Evolutionary conservation across 2,113 vertebrate species (phyloP), one percentile per base, ranked within the genome.

Genomic region (Vimba vimba): DNA sequence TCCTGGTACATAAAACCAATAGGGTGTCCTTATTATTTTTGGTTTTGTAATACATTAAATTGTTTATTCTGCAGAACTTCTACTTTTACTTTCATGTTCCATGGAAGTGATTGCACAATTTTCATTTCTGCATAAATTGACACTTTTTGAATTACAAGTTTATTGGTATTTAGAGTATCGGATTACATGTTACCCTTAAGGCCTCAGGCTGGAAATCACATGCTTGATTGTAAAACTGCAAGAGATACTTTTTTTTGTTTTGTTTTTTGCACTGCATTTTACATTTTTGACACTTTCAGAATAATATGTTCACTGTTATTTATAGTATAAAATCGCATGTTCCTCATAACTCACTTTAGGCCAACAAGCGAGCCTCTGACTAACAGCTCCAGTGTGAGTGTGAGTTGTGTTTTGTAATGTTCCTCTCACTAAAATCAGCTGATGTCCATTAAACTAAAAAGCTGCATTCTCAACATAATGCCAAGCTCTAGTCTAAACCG

Each of bases 361-460:
- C 39, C 39, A 43, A 71, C 84, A 71, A 85, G 71, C 85, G 7
- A 68, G 47, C 4, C 11, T 50, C 69, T 39, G 87, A 74, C 43
- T 64, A 73, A 89, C 83, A 59, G 30, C 3, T 52, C 39, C 25
- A 27, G 85, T 52, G 55, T 86, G 83, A 27, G 85, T 57, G 55
- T 86, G 83, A 86, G 86, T 83, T 78, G 68, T 88, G 59, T 91
- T 88, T 90, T 84, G 68, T 79, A 87, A 91, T 86, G 21, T 23
- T 74, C 33, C 78, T 88, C 84, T 86, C 79, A 86, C 60, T 55
- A 19, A 89, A 92, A 88, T 94, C 92, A 93, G 89, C 90, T 71
- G 90, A 89, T 69, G 25, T 21, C 77, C 43, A 89, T 93, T 90
- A 91, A 12, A 19, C 33, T 33, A 27, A 36, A 6, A 75, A 91